These are phyloP conservation scores for Paraescarpia echinospica DNA, from an alignment of 1,140 invertebrate genomes.

Conservation along the genomic window DNA sequence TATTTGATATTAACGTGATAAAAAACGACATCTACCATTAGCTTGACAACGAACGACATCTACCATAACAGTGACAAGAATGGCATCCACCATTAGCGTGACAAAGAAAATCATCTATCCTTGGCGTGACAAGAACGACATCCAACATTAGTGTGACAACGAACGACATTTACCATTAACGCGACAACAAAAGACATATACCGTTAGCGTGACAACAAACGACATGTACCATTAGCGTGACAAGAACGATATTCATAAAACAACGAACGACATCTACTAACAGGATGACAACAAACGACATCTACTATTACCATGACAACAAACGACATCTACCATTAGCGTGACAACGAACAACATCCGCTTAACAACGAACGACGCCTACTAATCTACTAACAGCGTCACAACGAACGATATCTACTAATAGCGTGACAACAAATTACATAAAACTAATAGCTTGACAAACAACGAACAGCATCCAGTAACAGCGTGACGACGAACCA, in stretches of 20 bases:
- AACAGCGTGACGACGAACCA: too few relatives aligned
- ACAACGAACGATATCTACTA: too few relatives aligned
- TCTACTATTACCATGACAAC: neutral
- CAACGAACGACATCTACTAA: neutral
- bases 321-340: neutral
- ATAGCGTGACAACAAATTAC: too few relatives aligned
- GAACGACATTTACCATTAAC: constrained; percentile 28
- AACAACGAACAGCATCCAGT: too few relatives aligned
- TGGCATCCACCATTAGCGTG: neutral
- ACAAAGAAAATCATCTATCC: neutral
- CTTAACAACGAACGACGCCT: too few relatives aligned
- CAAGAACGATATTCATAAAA: too few relatives aligned
- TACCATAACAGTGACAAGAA: neutral
- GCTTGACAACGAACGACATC: neutral
- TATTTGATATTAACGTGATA: too few relatives aligned
- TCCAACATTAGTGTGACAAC: neutral
- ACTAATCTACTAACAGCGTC: too few relatives aligned
- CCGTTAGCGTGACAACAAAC: neutral
- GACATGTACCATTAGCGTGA: neutral
- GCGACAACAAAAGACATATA: neutral
- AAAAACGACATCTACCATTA: too few relatives aligned
- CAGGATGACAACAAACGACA: neutral
- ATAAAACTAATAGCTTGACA: too few relatives aligned
- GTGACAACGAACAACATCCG: neutral
- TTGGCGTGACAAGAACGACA: neutral